Evolutionary conservation across 2,888 invertebrate species (phyloP).

Genomic region (Phyllotreta striolata): DNA sequence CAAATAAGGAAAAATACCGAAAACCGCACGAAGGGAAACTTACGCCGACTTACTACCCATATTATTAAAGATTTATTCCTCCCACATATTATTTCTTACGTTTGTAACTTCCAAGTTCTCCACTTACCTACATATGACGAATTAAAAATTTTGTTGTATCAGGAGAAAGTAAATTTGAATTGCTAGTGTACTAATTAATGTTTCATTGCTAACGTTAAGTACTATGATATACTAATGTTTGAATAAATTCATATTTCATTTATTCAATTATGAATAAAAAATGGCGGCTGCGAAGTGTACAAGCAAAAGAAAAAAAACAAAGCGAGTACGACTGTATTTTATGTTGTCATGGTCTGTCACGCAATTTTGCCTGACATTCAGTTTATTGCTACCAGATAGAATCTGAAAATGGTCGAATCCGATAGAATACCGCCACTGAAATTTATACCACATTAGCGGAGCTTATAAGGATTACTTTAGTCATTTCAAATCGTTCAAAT

Average conservation of each 20-base stretch:
- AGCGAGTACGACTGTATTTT: constrained; percentile 58
- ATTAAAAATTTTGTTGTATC: no score
- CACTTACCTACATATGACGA: no score
- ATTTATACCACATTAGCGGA: constrained; percentile 36
- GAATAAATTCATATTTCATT: constrained; percentile 56
- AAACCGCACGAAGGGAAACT: background rate
- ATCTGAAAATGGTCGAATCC: constrained; percentile 58
- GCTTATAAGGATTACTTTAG: background rate
- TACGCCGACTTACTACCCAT: constrained; percentile 4
- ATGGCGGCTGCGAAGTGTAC: constrained; percentile 46
- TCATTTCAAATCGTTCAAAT: background rate
- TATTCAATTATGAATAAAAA: constrained; percentile 58
- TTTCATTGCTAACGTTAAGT: background rate
- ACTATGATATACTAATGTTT: constrained; percentile 27
- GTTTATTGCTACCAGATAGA: constrained; percentile 58
- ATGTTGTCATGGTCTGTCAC: constrained; percentile 60
- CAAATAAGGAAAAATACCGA: background rate
- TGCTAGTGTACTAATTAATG: no score
- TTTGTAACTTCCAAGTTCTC: background rate
- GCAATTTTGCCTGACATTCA: constrained; percentile 60
- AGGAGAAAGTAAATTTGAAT: no score
- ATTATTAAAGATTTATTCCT: constrained; percentile 21
- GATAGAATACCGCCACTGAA: constrained; percentile 49
- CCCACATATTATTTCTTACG: constrained; percentile 10
- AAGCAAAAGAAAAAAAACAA: constrained; percentile 52